phyloP scores from a whole-genome alignment of 2,113 vertebrate species.

The Phalacrocorax aristotelis region DNA sequence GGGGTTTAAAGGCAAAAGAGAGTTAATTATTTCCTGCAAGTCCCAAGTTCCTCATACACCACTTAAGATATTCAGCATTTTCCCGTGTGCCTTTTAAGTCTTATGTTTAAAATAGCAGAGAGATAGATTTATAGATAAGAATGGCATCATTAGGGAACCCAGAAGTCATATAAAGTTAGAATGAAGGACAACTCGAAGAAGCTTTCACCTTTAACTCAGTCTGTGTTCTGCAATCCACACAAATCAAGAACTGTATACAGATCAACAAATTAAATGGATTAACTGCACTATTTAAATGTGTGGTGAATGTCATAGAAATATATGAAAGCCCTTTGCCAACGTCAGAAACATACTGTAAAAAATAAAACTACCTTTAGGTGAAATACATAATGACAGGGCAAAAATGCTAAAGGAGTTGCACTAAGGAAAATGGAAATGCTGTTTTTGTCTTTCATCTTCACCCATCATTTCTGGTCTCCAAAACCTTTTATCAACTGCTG shows the following conservation, averaged over 20 bases:
- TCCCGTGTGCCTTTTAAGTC: slow-evolving; percentile 5
- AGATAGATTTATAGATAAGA: slow-evolving; percentile 19
- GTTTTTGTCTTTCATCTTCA: not conserved
- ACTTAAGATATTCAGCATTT: slow-evolving; percentile 3
- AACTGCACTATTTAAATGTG: accelerated
- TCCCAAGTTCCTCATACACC: not conserved
- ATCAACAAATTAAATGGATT: not conserved
- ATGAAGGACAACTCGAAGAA: not conserved
- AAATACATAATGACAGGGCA: not conserved
- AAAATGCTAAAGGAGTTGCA: not conserved
- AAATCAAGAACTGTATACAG: not conserved
- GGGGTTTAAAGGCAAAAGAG: not conserved
- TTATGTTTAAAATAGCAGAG: slow-evolving; percentile 28
- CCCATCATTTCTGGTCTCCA: not conserved
- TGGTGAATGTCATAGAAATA: not conserved
- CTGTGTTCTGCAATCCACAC: not conserved
- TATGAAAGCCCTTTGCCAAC: not conserved
- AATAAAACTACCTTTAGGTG: not conserved
- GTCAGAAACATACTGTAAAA: not conserved
- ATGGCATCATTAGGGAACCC: not conserved
- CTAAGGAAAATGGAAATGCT: not conserved
- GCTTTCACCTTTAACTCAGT: not conserved
- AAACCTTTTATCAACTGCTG: not conserved
- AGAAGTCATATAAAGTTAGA: not conserved
- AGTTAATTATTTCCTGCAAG: slow-evolving; percentile 29